Conservation (phyloP, 2,888 invertebrate species). For the Lepidochrysops patricia region DNA sequence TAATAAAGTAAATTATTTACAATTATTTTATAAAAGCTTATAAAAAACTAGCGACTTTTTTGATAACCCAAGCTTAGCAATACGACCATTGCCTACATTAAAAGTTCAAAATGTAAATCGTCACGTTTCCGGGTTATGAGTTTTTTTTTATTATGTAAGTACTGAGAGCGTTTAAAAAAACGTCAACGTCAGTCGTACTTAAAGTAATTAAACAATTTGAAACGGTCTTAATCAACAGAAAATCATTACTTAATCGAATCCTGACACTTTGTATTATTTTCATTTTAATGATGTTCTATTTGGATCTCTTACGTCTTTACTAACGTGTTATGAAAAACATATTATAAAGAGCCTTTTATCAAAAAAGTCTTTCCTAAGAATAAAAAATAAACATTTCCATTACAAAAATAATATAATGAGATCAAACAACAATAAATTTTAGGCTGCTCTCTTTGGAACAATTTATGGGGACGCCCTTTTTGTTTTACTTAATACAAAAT, state of each 20-base stretch:
- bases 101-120: too few relatives aligned
- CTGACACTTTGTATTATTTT: too few relatives aligned
- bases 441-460: slow-evolving; percentile 75
- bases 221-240: not conserved
- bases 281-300: not conserved
- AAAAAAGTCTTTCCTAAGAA: slow-evolving; percentile 29
- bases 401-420: slow-evolving; percentile 68
- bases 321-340: not conserved
- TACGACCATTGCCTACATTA: not conserved
- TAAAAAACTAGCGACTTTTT: not conserved
- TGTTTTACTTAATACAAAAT: slow-evolving; percentile 11
- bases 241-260: not conserved
- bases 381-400: slow-evolving; percentile 64
- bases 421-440: slow-evolving; percentile 72
- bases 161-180: too few relatives aligned
- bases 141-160: too few relatives aligned
- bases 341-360: slow-evolving; percentile 49
- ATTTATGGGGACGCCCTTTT: slow-evolving; percentile 34
- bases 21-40: not conserved
- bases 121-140: too few relatives aligned
- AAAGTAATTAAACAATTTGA: not conserved
- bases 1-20: not conserved
- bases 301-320: not conserved
- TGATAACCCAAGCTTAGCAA: not conserved
- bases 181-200: too few relatives aligned